These are phyloP conservation scores for Agrenia bidenticulata DNA, from an alignment of 2,888 invertebrate species.

Conservation along the genomic window DNA sequence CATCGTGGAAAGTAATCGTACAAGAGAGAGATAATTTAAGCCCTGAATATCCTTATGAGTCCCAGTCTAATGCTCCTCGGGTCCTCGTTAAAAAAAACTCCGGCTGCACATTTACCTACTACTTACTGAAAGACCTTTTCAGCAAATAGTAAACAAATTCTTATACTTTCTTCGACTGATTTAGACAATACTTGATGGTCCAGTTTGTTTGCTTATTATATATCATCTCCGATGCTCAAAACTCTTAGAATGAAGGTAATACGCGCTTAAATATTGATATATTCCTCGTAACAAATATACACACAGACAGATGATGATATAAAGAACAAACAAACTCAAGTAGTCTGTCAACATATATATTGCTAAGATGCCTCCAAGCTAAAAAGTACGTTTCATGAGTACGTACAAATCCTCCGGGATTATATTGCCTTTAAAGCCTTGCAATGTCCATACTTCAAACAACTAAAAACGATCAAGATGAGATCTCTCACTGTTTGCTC, in stretches of 20 bases:
- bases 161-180: neutral
- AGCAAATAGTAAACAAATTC: slow-evolving; percentile 8
- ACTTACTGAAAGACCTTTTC: neutral
- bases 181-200: neutral
- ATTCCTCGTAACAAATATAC: neutral
- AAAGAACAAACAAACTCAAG: neutral
- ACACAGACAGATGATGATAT: neutral
- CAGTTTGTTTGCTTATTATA: slow-evolving; percentile 2
- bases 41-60: no score
- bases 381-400: neutral
- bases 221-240: slow-evolving; percentile 1
- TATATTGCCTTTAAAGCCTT: neutral
- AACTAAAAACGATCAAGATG: neutral
- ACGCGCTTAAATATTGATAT: no score
- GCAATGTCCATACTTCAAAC: neutral
- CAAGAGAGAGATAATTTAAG: no score
- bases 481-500: slow-evolving; percentile 1
- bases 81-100: no score
- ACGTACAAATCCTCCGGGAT: neutral
- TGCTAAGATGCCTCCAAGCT: neutral
- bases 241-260: neutral
- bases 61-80: no score
- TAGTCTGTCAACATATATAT: neutral
- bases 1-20: no score
- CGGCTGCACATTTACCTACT: neutral